phyloP scores from a whole-genome alignment of 2,797 vertebrate genomes.

The Sebastes goodei region DNA sequence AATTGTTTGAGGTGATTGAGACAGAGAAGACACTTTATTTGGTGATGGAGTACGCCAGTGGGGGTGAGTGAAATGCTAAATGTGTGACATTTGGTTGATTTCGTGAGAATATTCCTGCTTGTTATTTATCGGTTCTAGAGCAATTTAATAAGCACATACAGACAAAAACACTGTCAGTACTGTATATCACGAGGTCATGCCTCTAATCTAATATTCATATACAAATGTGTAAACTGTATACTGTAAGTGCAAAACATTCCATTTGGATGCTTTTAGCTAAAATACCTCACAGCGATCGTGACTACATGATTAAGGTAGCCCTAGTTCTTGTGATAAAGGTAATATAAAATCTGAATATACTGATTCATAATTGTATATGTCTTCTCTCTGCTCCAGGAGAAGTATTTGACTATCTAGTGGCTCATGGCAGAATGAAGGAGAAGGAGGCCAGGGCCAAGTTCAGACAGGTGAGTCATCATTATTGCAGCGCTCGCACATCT shows the following conservation, averaged over 20 bases:
- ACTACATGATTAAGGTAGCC: background rate
- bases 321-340: background rate
- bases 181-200: background rate
- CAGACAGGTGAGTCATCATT: slow-evolving; percentile 91
- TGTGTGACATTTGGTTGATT: background rate
- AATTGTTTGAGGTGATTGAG: slow-evolving; percentile 97
- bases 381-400: slow-evolving; percentile 83
- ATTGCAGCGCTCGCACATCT: slow-evolving; percentile 25
- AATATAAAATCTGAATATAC: background rate
- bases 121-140: background rate
- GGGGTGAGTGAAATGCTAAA: slow-evolving; percentile 85
- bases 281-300: background rate
- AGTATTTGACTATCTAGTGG: slow-evolving; percentile 96
- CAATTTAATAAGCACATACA: background rate
- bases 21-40: slow-evolving; percentile 97
- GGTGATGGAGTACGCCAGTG: slow-evolving; percentile 97
- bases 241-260: background rate
- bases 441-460: slow-evolving; percentile 98
- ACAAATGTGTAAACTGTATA: background rate
- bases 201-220: background rate
- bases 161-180: background rate
- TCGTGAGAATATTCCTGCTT: background rate
- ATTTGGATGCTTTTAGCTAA: background rate
- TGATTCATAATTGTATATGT: background rate
- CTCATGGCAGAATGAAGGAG: slow-evolving; percentile 98